phyloP scores from a whole-genome alignment of 1,140 invertebrate genomes.

The Panagrolaimus sp. region DNA sequence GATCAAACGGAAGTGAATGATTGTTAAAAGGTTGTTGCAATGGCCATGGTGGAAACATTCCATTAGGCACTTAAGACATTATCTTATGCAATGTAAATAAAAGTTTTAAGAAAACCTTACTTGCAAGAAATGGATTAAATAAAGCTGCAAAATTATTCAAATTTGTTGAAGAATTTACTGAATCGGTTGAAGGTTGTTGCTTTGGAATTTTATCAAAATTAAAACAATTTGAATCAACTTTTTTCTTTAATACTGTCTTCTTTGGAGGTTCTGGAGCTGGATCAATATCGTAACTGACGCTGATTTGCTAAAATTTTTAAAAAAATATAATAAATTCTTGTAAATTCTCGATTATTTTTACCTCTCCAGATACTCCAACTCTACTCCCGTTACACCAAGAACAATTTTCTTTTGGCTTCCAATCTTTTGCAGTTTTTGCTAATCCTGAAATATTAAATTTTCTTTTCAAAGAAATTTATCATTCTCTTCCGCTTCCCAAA shows the following conservation, averaged over 20 bases:
- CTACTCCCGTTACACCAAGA: no score
- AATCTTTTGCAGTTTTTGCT: no score
- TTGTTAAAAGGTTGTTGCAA: constrained; percentile 11
- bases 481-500: no score
- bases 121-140: constrained; percentile 16
- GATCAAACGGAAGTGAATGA: constrained; percentile 14
- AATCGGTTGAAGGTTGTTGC: not conserved
- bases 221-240: constrained; percentile 3
- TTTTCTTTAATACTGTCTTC: not conserved
- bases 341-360: no score
- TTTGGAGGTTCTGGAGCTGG: no score
- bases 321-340: no score
- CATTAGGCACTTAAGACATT: constrained; percentile 14
- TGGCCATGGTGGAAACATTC: constrained; percentile 15
- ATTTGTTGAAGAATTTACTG: not conserved
- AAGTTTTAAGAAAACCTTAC: not conserved
- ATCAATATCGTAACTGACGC: no score
- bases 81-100: not conserved
- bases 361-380: no score
- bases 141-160: constrained; percentile 6
- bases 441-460: no score
- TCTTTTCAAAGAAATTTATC: no score
- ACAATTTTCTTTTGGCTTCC: no score
- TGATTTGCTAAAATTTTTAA: no score
- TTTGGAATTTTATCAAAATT: not conserved